Conservation (phyloP, 2,888 invertebrate species). For the Bruchidius siliquastri region DNA sequence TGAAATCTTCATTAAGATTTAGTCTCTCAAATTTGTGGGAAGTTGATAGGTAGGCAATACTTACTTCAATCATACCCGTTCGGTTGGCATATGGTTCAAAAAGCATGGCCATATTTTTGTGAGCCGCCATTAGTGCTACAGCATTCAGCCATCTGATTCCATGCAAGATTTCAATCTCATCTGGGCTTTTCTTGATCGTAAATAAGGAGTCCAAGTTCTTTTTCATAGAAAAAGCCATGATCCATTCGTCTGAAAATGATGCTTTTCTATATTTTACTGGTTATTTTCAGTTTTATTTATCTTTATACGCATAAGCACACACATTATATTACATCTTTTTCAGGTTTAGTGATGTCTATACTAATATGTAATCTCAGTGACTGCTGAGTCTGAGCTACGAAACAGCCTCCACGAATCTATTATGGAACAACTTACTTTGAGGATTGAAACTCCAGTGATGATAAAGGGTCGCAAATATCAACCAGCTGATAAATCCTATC, state of each 20-base stretch:
- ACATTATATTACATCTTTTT: too few species aligned
- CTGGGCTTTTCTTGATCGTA: constrained; percentile 50
- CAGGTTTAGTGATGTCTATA: too few species aligned
- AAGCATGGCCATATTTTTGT: constrained; percentile 68
- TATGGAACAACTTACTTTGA: not conserved
- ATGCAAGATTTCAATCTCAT: constrained; percentile 61
- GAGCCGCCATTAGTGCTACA: constrained; percentile 57
- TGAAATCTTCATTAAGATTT: too few species aligned
- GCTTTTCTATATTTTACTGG: too few species aligned
- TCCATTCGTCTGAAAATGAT: constrained; percentile 47
- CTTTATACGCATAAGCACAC: too few species aligned
- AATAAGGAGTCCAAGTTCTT: constrained; percentile 56
- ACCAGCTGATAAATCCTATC: constrained; percentile 29
- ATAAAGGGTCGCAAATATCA: constrained; percentile 36
- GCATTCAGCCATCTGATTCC: constrained; percentile 65
- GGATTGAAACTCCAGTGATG: constrained; percentile 22
- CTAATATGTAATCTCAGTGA: too few species aligned
- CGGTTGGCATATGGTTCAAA: constrained; percentile 64
- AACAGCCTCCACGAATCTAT: too few species aligned
- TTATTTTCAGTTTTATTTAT: too few species aligned
- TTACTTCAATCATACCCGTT: constrained; percentile 61
- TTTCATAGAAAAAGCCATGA: constrained; percentile 59
- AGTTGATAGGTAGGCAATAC: too few species aligned
- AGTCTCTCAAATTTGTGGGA: too few species aligned
- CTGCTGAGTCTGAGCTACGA: too few species aligned